Evolutionary conservation across 2,113 vertebrate genomes (phyloP).

Genomic region (Girardinichthys multiradiatus): DNA sequence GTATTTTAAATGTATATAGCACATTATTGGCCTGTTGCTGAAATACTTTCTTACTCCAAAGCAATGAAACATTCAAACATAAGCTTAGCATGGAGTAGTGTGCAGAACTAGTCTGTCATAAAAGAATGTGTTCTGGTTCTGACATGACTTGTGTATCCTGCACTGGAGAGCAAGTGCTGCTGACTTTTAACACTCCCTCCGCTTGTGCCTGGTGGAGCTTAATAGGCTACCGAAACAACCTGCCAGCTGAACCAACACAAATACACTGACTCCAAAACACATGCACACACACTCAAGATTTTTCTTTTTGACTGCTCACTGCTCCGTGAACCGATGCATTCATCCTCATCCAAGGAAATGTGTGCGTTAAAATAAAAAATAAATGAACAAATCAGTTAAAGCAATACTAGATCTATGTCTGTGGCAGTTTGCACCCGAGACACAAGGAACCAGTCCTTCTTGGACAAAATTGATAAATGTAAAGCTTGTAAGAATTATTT

Average conservation of each 20-base stretch:
- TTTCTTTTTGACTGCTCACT: neutral
- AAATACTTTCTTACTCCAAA: slow-evolving; percentile 57
- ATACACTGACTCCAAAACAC: slow-evolving; percentile 12
- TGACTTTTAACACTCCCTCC: slow-evolving; percentile 60
- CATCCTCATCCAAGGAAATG: neutral
- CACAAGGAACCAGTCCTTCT: neutral
- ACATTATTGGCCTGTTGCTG: slow-evolving; percentile 37
- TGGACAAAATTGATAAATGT: neutral
- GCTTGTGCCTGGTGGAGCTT: slow-evolving; percentile 44
- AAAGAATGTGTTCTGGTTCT: slow-evolving; percentile 68
- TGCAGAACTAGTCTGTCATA: slow-evolving; percentile 46
- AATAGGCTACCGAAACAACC: slow-evolving; percentile 60
- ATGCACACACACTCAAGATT: neutral
- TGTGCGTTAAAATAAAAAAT: neutral
- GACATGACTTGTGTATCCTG: slow-evolving; percentile 45
- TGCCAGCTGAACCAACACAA: slow-evolving; percentile 68
- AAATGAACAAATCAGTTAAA: neutral
- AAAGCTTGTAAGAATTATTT: neutral
- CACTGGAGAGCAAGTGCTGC: slow-evolving; percentile 39
- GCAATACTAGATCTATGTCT: neutral
- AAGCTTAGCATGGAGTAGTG: slow-evolving; percentile 37
- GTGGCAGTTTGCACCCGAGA: neutral
- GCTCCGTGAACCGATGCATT: neutral
- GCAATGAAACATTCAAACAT: slow-evolving; percentile 11
- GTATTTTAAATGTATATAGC: slow-evolving; percentile 26